These are phyloP conservation scores for Gadopsis bispinosus DNA, from an alignment of 2,797 vertebrate genomes.

Conservation along the genomic window DNA sequence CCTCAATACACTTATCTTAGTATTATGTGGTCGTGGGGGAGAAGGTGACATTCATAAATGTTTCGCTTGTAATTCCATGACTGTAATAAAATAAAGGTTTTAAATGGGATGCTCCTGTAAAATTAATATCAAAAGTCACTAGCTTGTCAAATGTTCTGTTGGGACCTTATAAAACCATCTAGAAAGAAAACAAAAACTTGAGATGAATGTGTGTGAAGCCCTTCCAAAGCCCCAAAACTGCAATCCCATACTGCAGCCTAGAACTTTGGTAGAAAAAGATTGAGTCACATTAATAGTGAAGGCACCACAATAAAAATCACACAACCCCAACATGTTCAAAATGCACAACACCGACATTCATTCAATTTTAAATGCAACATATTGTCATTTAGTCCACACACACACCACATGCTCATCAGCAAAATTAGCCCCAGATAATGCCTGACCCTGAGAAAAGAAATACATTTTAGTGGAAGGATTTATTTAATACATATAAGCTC, in stretches of 20 bases:
- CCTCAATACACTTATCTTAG: slow-evolving; percentile 51
- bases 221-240: slow-evolving; percentile 23
- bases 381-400: slow-evolving; percentile 29
- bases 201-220: slow-evolving; percentile 24
- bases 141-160: slow-evolving; percentile 10
- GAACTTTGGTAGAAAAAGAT: slow-evolving; percentile 31
- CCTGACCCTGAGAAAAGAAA: slow-evolving; percentile 1
- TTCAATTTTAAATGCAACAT: background rate
- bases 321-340: slow-evolving; percentile 30
- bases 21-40: slow-evolving; percentile 19
- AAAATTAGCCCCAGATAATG: slow-evolving; percentile 22
- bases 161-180: slow-evolving; percentile 22
- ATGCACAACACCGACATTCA: slow-evolving; percentile 29
- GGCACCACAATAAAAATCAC: slow-evolving; percentile 37
- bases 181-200: slow-evolving; percentile 3
- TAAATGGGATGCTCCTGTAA: slow-evolving; percentile 12
- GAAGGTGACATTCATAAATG: slow-evolving; percentile 17
- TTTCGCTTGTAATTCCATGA: slow-evolving; percentile 5
- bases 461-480: background rate
- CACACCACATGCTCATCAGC: slow-evolving; percentile 48
- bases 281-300: slow-evolving; percentile 37
- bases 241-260: slow-evolving; percentile 15
- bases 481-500: background rate
- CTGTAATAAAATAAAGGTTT: slow-evolving; percentile 11
- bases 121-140: background rate